Conservation (phyloP, 2,113 vertebrate genomes). For the Prietella phreatophila region DNA sequence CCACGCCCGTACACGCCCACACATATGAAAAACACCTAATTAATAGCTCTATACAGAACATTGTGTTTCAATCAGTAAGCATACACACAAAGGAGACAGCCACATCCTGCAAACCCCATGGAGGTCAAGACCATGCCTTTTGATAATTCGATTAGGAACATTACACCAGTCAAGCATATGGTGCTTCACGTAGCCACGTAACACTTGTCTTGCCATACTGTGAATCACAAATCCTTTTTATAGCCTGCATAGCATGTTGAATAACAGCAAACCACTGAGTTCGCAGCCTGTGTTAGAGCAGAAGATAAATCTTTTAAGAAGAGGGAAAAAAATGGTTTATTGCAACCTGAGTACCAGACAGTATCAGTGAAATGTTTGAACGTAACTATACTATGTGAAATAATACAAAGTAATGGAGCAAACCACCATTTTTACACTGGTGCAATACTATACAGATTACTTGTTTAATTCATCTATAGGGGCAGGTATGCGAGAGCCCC, state of each 20-base stretch:
- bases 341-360: too few relatives aligned
- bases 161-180: neutral
- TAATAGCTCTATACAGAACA: neutral
- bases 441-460: neutral
- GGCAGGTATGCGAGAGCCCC: neutral
- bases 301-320: neutral
- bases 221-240: constrained; percentile 30
- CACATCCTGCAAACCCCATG: neutral
- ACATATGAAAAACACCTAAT: neutral
- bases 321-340: too few relatives aligned
- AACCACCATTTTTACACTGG: too few relatives aligned
- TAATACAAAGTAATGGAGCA: neutral
- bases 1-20: neutral
- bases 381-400: neutral
- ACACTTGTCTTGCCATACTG: neutral
- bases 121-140: neutral
- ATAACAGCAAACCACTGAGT: neutral
- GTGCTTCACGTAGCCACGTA: neutral
- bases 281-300: neutral
- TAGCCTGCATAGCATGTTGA: constrained; percentile 9
- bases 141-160: neutral
- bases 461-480: neutral
- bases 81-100: neutral
- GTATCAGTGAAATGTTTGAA: neutral
- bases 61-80: neutral